Conservation (phyloP, 2,797 vertebrate genomes). For the Hippopotamyrus pictus region DNA sequence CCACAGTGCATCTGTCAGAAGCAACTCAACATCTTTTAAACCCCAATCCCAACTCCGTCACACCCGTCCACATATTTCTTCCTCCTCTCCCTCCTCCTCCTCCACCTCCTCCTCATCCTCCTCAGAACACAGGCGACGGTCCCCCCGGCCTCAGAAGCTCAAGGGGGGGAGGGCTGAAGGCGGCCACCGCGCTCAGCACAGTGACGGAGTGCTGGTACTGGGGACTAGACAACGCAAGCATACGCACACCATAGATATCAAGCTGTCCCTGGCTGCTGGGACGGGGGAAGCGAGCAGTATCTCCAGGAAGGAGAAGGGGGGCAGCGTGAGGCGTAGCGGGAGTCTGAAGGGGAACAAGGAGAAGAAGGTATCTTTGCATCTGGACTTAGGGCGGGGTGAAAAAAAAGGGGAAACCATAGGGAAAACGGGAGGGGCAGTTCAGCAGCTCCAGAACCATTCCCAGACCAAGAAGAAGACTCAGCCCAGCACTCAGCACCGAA, state of each 20-base stretch:
- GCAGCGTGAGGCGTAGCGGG: slow-evolving; percentile 43
- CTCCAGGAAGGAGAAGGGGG: slow-evolving; percentile 37
- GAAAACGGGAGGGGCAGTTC: slow-evolving; percentile 28
- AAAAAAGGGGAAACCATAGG: slow-evolving; percentile 37
- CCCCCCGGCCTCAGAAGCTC: slow-evolving; percentile 51
- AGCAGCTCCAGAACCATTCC: slow-evolving; percentile 45
- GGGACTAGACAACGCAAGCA: slow-evolving; percentile 60
- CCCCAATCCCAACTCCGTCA: slow-evolving; percentile 31
- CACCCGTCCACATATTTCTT: slow-evolving; percentile 21
- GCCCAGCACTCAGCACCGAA: slow-evolving; percentile 42
- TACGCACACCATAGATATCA: slow-evolving; percentile 69
- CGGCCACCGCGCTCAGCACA: slow-evolving; percentile 51
- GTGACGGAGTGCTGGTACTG: slow-evolving; percentile 65
- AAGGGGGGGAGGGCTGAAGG: slow-evolving; percentile 48
- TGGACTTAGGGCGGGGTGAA: slow-evolving; percentile 59
- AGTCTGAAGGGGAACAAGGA: slow-evolving; percentile 48
- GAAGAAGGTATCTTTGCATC: slow-evolving; percentile 55
- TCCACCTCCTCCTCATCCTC: slow-evolving; percentile 56
- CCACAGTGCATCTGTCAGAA: background rate
- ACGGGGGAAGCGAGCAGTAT: slow-evolving; percentile 31
- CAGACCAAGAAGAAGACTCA: slow-evolving; percentile 44
- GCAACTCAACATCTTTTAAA: slow-evolving; percentile 34
- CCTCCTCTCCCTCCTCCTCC: slow-evolving; percentile 45
- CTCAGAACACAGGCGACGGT: slow-evolving; percentile 66
- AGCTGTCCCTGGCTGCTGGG: slow-evolving; percentile 60